Percentiles rank a stretch among this genome's conserved stretches.
These are phyloP conservation scores for Brachypodius melanocephalos DNA, from an alignment of 2,113 vertebrate genomes.

Conservation along the genomic window DNA sequence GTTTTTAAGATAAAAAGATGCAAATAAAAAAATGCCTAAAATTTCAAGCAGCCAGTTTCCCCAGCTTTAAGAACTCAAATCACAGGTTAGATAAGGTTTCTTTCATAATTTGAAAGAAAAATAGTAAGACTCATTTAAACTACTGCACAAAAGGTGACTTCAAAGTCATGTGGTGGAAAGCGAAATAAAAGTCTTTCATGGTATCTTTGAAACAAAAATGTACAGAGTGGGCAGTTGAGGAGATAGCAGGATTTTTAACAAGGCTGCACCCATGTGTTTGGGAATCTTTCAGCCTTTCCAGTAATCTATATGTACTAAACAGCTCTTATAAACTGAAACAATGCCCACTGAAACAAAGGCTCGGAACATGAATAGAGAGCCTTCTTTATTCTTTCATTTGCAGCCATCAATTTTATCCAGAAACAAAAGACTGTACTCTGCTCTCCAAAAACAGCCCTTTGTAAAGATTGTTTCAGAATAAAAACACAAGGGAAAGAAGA, in stretches of 20 bases:
- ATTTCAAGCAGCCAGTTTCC: not conserved
- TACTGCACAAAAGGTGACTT: not conserved
- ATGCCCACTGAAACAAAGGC: conserved; percentile 53
- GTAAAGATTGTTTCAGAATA: conserved; percentile 50
- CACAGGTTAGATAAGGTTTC: not conserved
- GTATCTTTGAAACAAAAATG: conserved; percentile 24
- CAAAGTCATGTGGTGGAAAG: not conserved
- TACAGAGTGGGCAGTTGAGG: not conserved
- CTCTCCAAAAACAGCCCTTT: conserved; percentile 58
- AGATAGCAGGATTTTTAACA: conserved; percentile 12
- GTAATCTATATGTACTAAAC: conserved; percentile 41
- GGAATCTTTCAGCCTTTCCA: conserved; percentile 52
- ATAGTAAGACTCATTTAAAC: not conserved
- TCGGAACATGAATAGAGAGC: conserved; percentile 41
- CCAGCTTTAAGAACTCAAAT: not conserved
- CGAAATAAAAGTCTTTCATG: not conserved
- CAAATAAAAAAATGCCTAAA: not conserved
- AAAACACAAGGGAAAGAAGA: conserved; percentile 53
- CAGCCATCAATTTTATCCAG: conserved; percentile 60
- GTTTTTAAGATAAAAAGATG: not conserved
- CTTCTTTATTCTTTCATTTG: conserved; percentile 53
- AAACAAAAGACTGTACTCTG: conserved; percentile 65
- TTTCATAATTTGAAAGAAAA: not conserved
- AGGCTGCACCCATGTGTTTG: not conserved
- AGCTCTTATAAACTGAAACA: conserved; percentile 58